Evolutionary conservation across 2,113 vertebrate genomes (phyloP).

Genomic region (Murina feae): DNA sequence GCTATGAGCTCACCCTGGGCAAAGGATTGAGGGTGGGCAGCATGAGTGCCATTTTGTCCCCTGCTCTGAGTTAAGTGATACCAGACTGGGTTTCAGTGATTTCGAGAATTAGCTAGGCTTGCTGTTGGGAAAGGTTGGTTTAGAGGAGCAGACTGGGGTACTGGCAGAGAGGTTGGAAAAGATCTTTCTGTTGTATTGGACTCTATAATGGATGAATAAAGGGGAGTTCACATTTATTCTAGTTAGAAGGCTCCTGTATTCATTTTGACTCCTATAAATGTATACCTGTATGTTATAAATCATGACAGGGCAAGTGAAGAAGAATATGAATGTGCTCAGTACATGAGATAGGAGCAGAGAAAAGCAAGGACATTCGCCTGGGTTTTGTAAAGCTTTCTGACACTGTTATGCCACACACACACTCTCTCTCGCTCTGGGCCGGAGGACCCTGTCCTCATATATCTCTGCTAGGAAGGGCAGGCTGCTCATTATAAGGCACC

Average conservation of each 20-base stretch:
- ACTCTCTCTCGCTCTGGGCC: not conserved
- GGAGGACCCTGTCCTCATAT: not conserved
- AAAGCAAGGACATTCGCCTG: not conserved
- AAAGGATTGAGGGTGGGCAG: not conserved
- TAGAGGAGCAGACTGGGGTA: too few species aligned
- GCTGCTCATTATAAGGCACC: not conserved
- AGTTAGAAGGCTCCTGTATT: not conserved
- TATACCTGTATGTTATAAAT: not conserved
- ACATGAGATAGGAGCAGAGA: not conserved
- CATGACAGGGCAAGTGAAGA: not conserved
- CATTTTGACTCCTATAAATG: not conserved
- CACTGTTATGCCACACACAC: too few species aligned
- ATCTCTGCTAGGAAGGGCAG: not conserved
- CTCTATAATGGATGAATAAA: not conserved
- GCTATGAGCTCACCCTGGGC: not conserved
- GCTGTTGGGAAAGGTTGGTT: not conserved
- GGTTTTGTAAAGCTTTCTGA: not conserved
- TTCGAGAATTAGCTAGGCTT: not conserved
- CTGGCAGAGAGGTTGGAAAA: not conserved
- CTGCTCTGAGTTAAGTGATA: not conserved
- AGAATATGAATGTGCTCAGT: not conserved
- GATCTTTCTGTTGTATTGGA: not conserved
- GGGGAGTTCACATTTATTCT: not conserved
- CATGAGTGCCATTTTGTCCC: not conserved
- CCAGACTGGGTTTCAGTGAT: not conserved